phyloP scores from a whole-genome alignment of 2,797 vertebrate genomes.

The Notoglanidium macrostoma region DNA sequence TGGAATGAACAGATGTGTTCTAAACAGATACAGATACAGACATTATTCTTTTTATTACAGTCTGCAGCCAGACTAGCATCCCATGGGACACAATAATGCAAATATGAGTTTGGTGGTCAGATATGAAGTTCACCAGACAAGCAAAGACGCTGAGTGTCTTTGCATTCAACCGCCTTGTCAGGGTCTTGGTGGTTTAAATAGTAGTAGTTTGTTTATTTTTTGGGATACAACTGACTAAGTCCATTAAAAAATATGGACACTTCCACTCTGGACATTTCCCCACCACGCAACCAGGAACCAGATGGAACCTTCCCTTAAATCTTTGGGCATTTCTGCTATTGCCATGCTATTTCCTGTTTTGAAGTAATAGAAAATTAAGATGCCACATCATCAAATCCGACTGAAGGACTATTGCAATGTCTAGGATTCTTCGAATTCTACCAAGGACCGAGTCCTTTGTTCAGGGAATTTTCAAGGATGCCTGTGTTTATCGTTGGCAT shows the following conservation, averaged over 20 bases:
- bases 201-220: not conserved
- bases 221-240: not conserved
- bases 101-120: not conserved
- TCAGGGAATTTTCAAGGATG: no score
- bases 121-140: not conserved
- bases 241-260: not conserved
- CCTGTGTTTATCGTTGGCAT: no score
- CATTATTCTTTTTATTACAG: not conserved
- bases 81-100: not conserved
- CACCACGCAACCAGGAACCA: not conserved
- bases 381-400: no score
- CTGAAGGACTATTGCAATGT: no score
- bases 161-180: not conserved
- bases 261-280: not conserved
- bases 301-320: not conserved
- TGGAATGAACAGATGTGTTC: slow-evolving; percentile 2
- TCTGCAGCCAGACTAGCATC: not conserved
- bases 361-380: not conserved
- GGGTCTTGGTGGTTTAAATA: not conserved
- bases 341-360: not conserved
- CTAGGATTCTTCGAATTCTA: no score
- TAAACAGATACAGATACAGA: not conserved
- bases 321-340: not conserved
- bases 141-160: not conserved
- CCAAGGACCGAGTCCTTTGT: no score